Base-by-base conservation (phyloP, 2,797 vertebrate species). In the Phoeniculus purpureus region DNA sequence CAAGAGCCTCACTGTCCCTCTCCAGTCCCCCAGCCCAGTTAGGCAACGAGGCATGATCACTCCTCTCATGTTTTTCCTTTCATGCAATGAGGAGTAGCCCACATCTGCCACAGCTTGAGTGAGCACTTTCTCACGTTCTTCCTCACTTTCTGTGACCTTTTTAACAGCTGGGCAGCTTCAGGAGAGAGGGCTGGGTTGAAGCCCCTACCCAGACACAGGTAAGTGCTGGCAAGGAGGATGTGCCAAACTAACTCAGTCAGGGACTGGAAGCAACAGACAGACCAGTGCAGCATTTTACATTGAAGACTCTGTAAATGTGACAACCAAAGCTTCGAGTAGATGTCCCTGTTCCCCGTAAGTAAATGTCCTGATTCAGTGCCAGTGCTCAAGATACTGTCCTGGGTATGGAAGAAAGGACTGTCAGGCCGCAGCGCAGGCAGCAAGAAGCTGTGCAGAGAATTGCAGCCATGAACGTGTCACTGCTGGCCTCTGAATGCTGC, bases 401-500 rank as follows among this genome's bases (percentile, higher is more conserved):
- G 27, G 64, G 40, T 25, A 0, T 47, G 68, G 76, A 96, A 94
- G 87, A 86, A 92, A 90, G 70, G 76, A 8, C 70, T 94, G 91
- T 96, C 64, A 82, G 86, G 68, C 92, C 67, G 70, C 66, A 51
- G 71, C 2, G 15, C 34, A 14, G 18, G 80, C 88, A 67, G 81
- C 79, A 22, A 18, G 90, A 87, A 65, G 68, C 90, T 52, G 83
- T 89, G 95, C 93, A 93, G 95, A 60, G 87, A 90, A 79, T 85
- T 93, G 92, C 48, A 88, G 93, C 83, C 0, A 7, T 72, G 67
- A 56, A 72, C 93, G 4, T 82, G 71, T 88, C 85, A 92, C 94
- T 93, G 75, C 92, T 96, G 96, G 93, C 90, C 80, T 61, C 61
- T 64, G 50, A 79, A 37, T 3, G 9, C 67, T 81, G 4, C 19